Evolutionary conservation across 2,888 invertebrate genomes (phyloP).

Genomic region (Heliconius erato): DNA sequence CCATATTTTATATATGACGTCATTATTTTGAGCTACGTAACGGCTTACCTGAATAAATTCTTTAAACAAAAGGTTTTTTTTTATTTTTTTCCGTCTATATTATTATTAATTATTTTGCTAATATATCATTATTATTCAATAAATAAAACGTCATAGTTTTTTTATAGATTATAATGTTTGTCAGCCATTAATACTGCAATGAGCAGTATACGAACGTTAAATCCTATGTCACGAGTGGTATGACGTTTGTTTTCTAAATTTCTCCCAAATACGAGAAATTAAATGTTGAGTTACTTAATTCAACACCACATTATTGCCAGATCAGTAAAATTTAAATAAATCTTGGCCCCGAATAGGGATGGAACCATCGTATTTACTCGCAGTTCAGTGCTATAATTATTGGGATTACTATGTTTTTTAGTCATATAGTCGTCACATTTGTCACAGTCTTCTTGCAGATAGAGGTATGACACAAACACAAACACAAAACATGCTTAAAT

Average conservation of each 20-base stretch:
- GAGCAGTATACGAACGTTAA: too few relatives aligned
- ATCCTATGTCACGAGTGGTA: too few relatives aligned
- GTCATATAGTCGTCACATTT: neutral
- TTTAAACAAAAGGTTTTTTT: too few relatives aligned
- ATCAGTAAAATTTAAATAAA: too few relatives aligned
- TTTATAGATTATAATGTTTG: neutral
- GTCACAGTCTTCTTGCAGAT: neutral
- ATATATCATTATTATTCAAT: neutral
- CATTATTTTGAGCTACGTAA: too few relatives aligned
- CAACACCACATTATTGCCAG: neutral
- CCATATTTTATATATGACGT: too few relatives aligned
- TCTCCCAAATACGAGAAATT: neutral
- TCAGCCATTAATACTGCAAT: too few relatives aligned
- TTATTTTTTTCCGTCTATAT: too few relatives aligned
- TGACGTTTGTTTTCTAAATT: too few relatives aligned
- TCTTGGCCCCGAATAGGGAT: too few relatives aligned
- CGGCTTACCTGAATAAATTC: too few relatives aligned
- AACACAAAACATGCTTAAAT: constrained; percentile 42
- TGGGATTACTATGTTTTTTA: neutral
- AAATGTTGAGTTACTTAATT: neutral
- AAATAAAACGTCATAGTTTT: neutral
- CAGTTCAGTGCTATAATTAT: neutral
- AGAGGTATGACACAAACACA: constrained; percentile 35
- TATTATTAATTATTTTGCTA: too few relatives aligned
- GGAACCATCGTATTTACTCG: neutral